phyloP scores from a whole-genome alignment of 2,113 vertebrate species.

The Puffinus mauretanicus region DNA sequence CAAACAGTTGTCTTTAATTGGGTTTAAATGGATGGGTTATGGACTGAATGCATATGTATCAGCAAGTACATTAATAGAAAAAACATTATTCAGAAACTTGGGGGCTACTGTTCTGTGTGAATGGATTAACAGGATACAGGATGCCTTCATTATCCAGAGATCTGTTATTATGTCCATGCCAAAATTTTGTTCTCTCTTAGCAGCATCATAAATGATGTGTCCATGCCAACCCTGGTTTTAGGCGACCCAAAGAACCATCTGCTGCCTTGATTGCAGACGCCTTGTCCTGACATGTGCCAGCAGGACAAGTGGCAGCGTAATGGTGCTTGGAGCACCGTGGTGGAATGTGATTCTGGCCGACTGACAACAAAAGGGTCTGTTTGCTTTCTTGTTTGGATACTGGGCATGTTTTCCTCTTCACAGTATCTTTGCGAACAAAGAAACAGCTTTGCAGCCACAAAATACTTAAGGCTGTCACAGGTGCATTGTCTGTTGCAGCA shows the following conservation, averaged over 20 bases:
- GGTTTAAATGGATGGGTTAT: not conserved
- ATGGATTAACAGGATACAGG: not conserved
- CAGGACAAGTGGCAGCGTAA: not conserved
- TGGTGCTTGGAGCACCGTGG: not conserved
- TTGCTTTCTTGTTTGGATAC: not conserved
- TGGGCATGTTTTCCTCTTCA: not conserved
- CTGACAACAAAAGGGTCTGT: not conserved
- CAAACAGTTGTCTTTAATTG: not conserved
- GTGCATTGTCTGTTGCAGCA: not conserved
- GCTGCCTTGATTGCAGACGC: not conserved
- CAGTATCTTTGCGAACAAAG: not conserved
- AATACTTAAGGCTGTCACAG: not conserved
- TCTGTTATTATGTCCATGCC: not conserved
- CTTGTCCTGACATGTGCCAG: slow-evolving; percentile 7
- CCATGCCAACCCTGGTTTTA: not conserved
- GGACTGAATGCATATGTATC: not conserved
- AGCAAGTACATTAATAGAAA: not conserved
- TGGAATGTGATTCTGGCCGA: not conserved
- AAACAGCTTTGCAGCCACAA: not conserved
- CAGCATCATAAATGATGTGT: not conserved
- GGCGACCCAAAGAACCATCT: slow-evolving; percentile 36
- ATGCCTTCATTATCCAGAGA: not conserved
- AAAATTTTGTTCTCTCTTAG: not conserved
- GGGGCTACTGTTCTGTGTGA: not conserved
- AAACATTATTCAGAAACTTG: not conserved